These are phyloP conservation scores for Megamerina dolium DNA, from an alignment of 2,888 invertebrate genomes.

Conservation along the genomic window DNA sequence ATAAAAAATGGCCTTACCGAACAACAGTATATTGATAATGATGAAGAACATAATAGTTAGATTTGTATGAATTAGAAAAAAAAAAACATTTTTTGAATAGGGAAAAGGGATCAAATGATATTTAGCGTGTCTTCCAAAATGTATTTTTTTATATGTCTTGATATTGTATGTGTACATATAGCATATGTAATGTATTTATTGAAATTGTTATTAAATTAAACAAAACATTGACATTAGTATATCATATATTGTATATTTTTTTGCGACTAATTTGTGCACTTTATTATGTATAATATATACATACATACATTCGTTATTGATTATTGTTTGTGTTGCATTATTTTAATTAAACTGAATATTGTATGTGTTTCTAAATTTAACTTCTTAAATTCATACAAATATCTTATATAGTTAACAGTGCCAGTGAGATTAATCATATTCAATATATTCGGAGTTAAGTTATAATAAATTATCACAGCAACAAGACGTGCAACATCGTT, in stretches of 20 bases:
- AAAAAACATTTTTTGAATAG: background rate
- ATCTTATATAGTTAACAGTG: conserved; percentile 37
- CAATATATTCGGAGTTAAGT: conserved; percentile 41
- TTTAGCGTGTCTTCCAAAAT: background rate
- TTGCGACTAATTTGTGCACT: conserved; percentile 1
- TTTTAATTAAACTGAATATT: conserved; percentile 38
- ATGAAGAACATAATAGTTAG: background rate
- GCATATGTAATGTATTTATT: background rate
- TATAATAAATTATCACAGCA: conserved; percentile 39
- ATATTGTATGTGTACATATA: too few relatives aligned
- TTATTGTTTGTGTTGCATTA: conserved; percentile 35
- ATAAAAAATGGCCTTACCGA: conserved; percentile 20
- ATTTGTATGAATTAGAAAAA: conserved; percentile 2
- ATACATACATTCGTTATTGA: too few relatives aligned
- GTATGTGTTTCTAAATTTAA: conserved; percentile 36
- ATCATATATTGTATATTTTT: too few relatives aligned
- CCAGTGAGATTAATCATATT: conserved; percentile 35
- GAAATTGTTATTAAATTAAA: background rate
- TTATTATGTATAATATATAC: too few relatives aligned
- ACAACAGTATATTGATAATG: conserved; percentile 9
- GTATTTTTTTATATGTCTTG: background rate
- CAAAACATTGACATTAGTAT: too few relatives aligned
- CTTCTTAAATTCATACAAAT: conserved; percentile 41
- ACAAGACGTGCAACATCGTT: conserved; percentile 35
- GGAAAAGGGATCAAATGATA: background rate